Conservation (phyloP, 2,888 invertebrate genomes). For the Ochropacha duplaris region DNA sequence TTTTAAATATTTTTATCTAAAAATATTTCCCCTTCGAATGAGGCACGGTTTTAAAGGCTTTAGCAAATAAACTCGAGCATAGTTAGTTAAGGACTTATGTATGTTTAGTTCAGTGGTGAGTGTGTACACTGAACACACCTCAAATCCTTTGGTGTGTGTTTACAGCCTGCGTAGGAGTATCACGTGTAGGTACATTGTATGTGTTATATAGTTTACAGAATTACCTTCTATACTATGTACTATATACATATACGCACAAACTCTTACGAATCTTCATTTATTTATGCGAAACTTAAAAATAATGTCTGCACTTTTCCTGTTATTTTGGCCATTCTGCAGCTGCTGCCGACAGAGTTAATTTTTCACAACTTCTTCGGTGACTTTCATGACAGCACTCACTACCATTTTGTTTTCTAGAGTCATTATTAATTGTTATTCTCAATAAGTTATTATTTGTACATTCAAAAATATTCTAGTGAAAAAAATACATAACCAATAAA, state of each 20-base stretch:
- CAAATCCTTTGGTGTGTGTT: background rate
- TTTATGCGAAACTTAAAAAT: background rate
- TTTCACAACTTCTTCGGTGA: slow-evolving; percentile 34
- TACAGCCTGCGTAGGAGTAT: background rate
- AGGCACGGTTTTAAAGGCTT: background rate
- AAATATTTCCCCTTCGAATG: too few species aligned
- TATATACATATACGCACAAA: too few species aligned
- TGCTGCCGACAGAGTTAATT: too few species aligned
- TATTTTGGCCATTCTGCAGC: too few species aligned
- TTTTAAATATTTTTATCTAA: too few species aligned
- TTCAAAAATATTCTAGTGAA: too few species aligned
- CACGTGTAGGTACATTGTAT: background rate
- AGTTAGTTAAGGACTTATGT: background rate
- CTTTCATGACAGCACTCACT: slow-evolving; percentile 36
- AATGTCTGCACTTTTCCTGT: too few species aligned
- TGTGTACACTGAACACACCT: background rate
- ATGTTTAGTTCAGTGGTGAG: background rate
- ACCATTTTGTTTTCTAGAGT: slow-evolving; percentile 32
- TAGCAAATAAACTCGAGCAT: background rate
- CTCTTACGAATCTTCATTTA: too few species aligned
- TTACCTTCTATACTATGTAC: too few species aligned
- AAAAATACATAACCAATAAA: too few species aligned
- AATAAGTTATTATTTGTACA: too few species aligned
- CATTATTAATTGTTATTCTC: slow-evolving; percentile 19
- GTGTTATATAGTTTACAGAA: background rate